phyloP scores from a whole-genome alignment of 2,888 invertebrate species.

The Pyrochroa serraticornis region DNA sequence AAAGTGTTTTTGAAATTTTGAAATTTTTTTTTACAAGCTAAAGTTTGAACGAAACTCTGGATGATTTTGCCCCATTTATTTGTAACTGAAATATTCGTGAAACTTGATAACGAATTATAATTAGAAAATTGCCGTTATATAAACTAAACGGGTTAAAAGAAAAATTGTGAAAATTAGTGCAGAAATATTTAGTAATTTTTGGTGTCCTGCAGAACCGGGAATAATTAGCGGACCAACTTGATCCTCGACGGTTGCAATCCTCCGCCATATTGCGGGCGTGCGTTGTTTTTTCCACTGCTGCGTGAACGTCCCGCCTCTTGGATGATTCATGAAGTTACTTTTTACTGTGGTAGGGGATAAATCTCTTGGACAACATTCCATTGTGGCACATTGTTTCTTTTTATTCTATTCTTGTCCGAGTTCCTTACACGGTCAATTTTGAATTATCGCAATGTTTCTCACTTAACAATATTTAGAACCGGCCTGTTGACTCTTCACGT shows the following conservation, averaged over 20 bases:
- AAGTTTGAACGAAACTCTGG: too few relatives aligned
- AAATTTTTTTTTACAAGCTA: too few relatives aligned
- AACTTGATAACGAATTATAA: too few relatives aligned
- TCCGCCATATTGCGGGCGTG: conserved; percentile 55
- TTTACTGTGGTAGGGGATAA: conserved; percentile 13
- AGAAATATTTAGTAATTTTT: too few relatives aligned
- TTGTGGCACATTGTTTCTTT: conserved; percentile 1
- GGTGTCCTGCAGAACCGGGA: too few relatives aligned
- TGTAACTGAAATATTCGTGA: too few relatives aligned
- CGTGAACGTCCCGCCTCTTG: conserved; percentile 47
- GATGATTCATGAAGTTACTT: conserved; percentile 47
- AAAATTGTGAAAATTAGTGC: too few relatives aligned
- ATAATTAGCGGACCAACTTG: neutral
- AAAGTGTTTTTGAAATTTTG: too few relatives aligned
- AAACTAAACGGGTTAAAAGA: too few relatives aligned
- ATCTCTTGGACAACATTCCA: conserved; percentile 13
- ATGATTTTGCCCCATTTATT: too few relatives aligned
- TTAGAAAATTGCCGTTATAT: too few relatives aligned
- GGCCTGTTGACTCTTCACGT: conserved; percentile 4
- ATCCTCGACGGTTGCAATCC: neutral
- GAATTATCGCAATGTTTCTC: conserved; percentile 13
- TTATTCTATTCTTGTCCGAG: conserved; percentile 13
- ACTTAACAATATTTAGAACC: conserved; percentile 3
- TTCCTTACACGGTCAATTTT: conserved; percentile 16
- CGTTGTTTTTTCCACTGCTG: conserved; percentile 48